phyloP scores from a whole-genome alignment of 1,140 invertebrate genomes.

The Hypsibius dujardini region DNA sequence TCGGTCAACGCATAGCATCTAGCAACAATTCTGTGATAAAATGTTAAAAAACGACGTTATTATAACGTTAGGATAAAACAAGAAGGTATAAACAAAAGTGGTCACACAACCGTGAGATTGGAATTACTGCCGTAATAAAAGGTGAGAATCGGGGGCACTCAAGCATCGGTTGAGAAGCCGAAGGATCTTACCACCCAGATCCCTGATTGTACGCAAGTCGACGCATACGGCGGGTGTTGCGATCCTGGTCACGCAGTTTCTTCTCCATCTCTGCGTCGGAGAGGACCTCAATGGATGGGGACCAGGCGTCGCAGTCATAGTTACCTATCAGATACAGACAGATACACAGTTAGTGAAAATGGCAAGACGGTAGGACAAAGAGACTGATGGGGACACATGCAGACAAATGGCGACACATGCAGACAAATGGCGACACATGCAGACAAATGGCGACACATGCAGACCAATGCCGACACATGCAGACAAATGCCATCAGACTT shows the following conservation, averaged over 20 bases:
- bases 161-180: neutral
- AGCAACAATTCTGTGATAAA: too few species aligned
- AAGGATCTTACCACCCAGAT: neutral
- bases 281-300: slow-evolving; percentile 90
- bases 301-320: slow-evolving; percentile 91
- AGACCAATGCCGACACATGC: neutral
- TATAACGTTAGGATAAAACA: neutral
- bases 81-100: slow-evolving; percentile 3
- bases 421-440: too few species aligned
- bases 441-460: too few species aligned
- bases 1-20: too few species aligned
- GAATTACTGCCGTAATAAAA: too few species aligned
- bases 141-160: neutral
- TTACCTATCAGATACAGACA: slow-evolving; percentile 82
- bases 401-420: too few species aligned
- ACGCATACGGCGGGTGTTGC: slow-evolving; percentile 51
- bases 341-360: too few species aligned
- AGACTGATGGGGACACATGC: too few species aligned
- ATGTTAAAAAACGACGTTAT: too few species aligned
- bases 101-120: too few species aligned
- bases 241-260: slow-evolving; percentile 95
- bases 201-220: slow-evolving; percentile 7
- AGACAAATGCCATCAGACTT: slow-evolving; percentile 17
- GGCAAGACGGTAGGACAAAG: too few species aligned
- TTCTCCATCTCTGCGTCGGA: slow-evolving; percentile 99